A percentile compares a stretch with the other conserved stretches of the same genome.
phyloP scores from a whole-genome alignment of 2,888 invertebrate genomes.

The Pachymerium ferrugineum region DNA sequence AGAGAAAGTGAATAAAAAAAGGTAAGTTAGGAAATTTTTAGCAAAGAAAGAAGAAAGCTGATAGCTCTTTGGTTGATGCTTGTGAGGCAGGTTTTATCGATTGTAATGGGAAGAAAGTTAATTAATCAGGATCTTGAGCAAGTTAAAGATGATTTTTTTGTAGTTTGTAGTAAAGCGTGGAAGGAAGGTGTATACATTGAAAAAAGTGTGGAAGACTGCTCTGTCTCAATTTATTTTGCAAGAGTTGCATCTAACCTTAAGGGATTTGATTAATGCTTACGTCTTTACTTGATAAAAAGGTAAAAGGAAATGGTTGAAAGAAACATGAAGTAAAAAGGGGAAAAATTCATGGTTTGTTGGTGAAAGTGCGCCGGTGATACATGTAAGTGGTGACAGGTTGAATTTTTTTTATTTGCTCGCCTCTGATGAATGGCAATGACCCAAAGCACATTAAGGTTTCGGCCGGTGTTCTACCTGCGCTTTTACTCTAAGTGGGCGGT shows the following conservation, averaged over 20 bases:
- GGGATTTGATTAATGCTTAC: constrained; percentile 10
- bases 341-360: constrained; percentile 3
- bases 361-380: background rate
- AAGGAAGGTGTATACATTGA: too few species aligned
- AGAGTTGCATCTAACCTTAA: too few species aligned
- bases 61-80: constrained; percentile 11
- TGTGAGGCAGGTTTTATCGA: constrained; percentile 25
- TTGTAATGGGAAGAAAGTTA: constrained; percentile 25
- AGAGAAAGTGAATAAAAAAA: background rate
- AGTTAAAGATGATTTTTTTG: background rate
- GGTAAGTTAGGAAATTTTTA: background rate
- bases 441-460: background rate
- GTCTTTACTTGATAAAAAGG: background rate
- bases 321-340: background rate
- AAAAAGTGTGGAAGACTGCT: too few species aligned
- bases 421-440: background rate
- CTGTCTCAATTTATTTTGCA: too few species aligned
- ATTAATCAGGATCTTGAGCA: constrained; percentile 20
- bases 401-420: background rate
- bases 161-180: too few species aligned
- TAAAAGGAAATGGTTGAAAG: background rate
- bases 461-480: constrained; percentile 13
- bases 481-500: background rate
- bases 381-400: background rate
- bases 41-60: background rate